Evolutionary conservation across 2,797 vertebrate species (phyloP), one percentile per base, ranked within the genome.

Genomic region (Falco cherrug): DNA sequence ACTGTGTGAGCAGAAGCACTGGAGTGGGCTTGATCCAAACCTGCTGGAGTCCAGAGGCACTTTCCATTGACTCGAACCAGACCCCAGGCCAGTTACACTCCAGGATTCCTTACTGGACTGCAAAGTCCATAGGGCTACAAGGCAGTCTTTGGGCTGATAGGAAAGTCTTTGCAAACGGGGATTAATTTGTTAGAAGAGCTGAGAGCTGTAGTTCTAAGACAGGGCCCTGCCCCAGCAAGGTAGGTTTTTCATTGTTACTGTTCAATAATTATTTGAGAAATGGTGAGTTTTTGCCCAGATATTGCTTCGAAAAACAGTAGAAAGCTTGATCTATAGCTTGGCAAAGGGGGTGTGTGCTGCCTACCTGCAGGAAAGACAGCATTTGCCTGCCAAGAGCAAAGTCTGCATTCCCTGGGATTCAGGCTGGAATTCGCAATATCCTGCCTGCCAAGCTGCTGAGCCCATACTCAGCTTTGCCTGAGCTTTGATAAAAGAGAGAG

Each of bases 351-450:
- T 6, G 1, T 22, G 43, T 80, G 43, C 82, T 92, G 61, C 77
- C 25, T 76, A 63, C 59, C 89, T 82, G 68, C 78, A 80, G 82
- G 77, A 51, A 53, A 53, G 57, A 18, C 60, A 45, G 29, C 20
- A 8, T 54, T 48, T 33, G 20, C 65, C 65, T 87, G 70, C 92
- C 84, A 82, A 57, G 21, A 84, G 47, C 83, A 59, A 1, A 7
- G 56, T 16, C 47, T 85, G 83, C 78, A 48, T 74, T 93, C 94
- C 69, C 39, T 25, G 51, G 48, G 61, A 10, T 57, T 54, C 29
- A 15, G 78, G 26, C 47, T 83, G 90, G 60, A 85, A 96, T 91
- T 74, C 5, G 10, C 93, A 75, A 39, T 31, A 74, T 61, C 65
- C 93, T 78, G 53, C 60, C 50, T 69, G 82, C 68, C 63, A 82